Base-by-base conservation (phyloP, 2,113 vertebrate genomes). In the Paraplagusia blochii region DNA sequence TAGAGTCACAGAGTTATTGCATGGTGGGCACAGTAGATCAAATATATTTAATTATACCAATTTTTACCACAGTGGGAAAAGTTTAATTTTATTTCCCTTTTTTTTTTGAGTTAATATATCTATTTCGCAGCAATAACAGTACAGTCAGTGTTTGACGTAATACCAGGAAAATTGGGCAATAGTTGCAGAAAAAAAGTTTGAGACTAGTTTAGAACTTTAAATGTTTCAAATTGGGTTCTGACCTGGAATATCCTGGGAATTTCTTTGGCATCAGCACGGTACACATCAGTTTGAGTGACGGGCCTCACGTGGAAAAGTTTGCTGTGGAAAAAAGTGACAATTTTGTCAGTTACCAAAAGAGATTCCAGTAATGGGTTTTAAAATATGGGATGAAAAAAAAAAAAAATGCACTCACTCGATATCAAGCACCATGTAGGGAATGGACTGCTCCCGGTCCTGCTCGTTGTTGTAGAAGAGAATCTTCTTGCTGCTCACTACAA, bases 221-320 rank as follows among this genome's bases (percentile, higher is more conserved):
- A 29, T 29, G 6, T 29, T 29, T 6, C 2, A 29, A 29, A 6
- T 29, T 29, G 22, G 22, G 6, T 29, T 29, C 74, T 47, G 15
- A 97, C 97, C 95, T 99, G 97, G 79, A 99, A 99, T 92, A 99
- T 99, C 86, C 95, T 93, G 34, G 97, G 97, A 80, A 99, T 99
- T 80, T 99, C 96, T 89, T 98, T 98, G 87, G 94, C 86, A 69
- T 99, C 96, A 19, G 97, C 96, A 44, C 97, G 93, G 85, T 99
- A 99, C 16, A 98, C 97, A 58, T 99, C 97, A 1, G 95, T 96
- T 84, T 98, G 97, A 50, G 97, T 99, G 73, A 99, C 97, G 44
- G 95, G 94, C 63, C 96, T 93, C 66, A 99, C 96, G 12, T 99
- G 96, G 90, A 99, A 99, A 39, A 99, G 92, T 88, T 99, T 99